Evolutionary conservation across 2,113 vertebrate species (phyloP), one percentile per base, ranked within the genome.

Genomic region (Arizona elegans): DNA sequence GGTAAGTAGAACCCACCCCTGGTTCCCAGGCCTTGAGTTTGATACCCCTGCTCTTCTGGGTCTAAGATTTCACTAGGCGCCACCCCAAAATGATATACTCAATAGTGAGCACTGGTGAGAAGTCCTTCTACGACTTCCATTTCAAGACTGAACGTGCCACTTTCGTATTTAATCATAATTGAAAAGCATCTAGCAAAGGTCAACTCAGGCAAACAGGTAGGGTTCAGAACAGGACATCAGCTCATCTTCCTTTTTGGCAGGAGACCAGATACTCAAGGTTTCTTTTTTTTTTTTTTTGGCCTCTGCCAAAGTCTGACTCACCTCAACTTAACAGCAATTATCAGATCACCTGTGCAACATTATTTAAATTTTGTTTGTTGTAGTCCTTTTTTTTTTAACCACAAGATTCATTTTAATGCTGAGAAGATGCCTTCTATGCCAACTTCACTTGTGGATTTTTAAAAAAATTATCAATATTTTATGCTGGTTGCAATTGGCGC

Each of bases 281-380:
- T 23, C 8, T 23, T 56, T 19, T 5, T 55, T 1, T 52, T 1
- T 13, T 54, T 54, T 54, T 70, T 94, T 86, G 91, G 90, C 89
- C 87, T 23, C 13, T 92, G 58, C 87, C 89, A 93, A 90, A 70
- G 87, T 90, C 94, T 94, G 93, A 94, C 87, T 94, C 92, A 65
- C 52, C 88, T 2, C 81, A 23, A 54, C 52, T 86, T 52, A n/a
- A 87, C n/a, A 1, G 0, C n/a, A 91, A 59, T 13, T 90, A 70
- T 43, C 0, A 0, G 11, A 12, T 4, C 43, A 23, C 8, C 8
- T 58, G n/a, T 3, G 12, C 21, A 53, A n/a, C 15, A 9, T 59
- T 91, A 26, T 87, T 81, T 38, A 47, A 5, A 43, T 62, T 24
- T 93, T 86, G 23, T 29, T n/a, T 91, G 88, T 55, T 59, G 8